Base-by-base conservation (phyloP, 2,797 vertebrate species). In the Cyclura pinguis region DNA sequence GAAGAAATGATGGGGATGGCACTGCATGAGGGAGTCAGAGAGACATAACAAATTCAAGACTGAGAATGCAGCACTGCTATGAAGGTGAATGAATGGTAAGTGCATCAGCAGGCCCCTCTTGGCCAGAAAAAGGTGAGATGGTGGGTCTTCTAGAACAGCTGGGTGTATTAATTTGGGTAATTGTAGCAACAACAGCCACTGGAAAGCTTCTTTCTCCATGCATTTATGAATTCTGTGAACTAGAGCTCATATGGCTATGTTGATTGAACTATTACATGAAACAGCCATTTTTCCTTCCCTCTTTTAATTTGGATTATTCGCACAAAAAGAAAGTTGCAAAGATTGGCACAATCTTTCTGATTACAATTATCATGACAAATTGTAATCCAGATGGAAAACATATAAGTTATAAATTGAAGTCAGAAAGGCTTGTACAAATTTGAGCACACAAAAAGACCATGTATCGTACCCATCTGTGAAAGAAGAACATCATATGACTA, bases 371-470 rank as follows among this genome's bases (percentile, higher is more conserved):
- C 50, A 78, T 72, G 83, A 57, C 50, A 85, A 57, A 57, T 80
- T 80, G 83, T 42, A 85, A 85, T 59, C 47, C 59, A 89, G 74
- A 69, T 57, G 82, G 52, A 72, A 91, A 93, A 89, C 10, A 4
- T 27, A 0, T 80, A 55, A 69, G 82, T 52, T 0, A 0, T 82
- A 85, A 0, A 22, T 57, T 59, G 1, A 52, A 91, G 77, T 3
- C 1, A 78, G 27, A 93, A 93, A 0, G 57, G 1, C 0, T 91
- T 88, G 32, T 52, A 92, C 85, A 57, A 86, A 84, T 87, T 14
- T 6, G 0, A 47, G 88, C 80, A 87, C n/a, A 93, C 3, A 0
- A 38, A 81, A 59, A 42, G 2, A n/a, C 78, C 77, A 1, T 0
- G 0, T 16, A 6, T 67, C 22, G 2, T 24, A 77, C 88, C 50